Evolutionary conservation across 2,888 invertebrate species (phyloP).

Genomic region (Escarpia spicata): DNA sequence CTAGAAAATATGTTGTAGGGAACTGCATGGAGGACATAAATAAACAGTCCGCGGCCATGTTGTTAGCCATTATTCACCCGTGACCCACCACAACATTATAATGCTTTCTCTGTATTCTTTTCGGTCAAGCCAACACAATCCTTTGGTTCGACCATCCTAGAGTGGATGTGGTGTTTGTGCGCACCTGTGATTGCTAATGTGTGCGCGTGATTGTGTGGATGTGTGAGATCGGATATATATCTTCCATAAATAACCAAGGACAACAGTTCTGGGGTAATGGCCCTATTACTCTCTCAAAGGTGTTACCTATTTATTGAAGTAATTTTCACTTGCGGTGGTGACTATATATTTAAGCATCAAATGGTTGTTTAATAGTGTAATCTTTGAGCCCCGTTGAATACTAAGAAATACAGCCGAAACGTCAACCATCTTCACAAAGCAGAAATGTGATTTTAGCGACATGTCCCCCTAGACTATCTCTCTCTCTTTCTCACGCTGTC

Average conservation of each 20-base stretch:
- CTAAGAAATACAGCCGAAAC: not conserved
- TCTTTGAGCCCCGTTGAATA: not conserved
- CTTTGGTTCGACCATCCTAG: not conserved
- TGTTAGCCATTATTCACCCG: not conserved
- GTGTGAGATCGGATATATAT: not conserved
- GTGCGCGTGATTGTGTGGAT: not conserved
- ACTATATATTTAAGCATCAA: not conserved
- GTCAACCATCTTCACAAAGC: not conserved
- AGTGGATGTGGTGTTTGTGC: not conserved
- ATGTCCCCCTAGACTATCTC: not conserved
- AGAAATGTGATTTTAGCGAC: not conserved
- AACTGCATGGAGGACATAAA: too few relatives aligned
- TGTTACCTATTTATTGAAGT: not conserved
- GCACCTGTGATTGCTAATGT: not conserved
- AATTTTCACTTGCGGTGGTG: too few relatives aligned
- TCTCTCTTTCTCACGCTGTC: not conserved
- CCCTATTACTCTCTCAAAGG: not conserved
- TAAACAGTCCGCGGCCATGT: not conserved
- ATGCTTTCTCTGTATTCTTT: not conserved
- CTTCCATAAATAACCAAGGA: not conserved
- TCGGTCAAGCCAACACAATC: not conserved
- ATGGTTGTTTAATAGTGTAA: not conserved
- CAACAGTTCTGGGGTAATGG: not conserved
- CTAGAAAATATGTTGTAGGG: too few relatives aligned
- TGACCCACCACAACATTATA: not conserved